Percentiles rank a stretch among this genome's conserved stretches.
These are phyloP conservation scores for Ochropleura plecta DNA, from an alignment of 2,888 invertebrate genomes.

Conservation along the genomic window DNA sequence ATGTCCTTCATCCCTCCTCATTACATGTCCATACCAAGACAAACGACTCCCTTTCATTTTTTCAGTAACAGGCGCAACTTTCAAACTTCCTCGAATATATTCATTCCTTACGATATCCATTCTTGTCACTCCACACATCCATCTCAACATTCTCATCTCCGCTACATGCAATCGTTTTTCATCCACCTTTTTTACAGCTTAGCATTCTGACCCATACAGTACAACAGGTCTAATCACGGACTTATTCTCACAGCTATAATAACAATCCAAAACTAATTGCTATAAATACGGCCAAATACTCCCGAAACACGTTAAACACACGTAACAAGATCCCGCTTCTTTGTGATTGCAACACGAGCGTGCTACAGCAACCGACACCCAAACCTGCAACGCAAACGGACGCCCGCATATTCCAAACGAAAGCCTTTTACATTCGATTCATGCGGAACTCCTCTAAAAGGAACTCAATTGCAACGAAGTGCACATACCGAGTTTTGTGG, in stretches of 20 bases:
- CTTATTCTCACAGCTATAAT: no score
- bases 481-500: constrained; percentile 77
- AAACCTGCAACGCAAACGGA: constrained; percentile 64
- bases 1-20: no score
- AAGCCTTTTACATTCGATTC: constrained; percentile 80
- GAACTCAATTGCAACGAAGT: constrained; percentile 79
- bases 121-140: no score
- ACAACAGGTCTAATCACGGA: no score
- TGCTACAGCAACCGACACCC: constrained; percentile 31
- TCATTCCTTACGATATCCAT: no score
- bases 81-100: no score
- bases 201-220: neutral
- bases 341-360: constrained; percentile 39
- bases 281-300: constrained; percentile 1
- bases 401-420: constrained; percentile 75
- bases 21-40: no score
- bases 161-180: no score
- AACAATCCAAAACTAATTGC: neutral
- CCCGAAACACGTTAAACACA: constrained; percentile 24
- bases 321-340: constrained; percentile 25
- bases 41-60: no score
- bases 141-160: no score
- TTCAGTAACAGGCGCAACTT: no score
- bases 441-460: constrained; percentile 75
- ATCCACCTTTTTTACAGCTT: no score